phyloP scores from a whole-genome alignment of 1,140 invertebrate genomes.

The Drosophila prosaltans region DNA sequence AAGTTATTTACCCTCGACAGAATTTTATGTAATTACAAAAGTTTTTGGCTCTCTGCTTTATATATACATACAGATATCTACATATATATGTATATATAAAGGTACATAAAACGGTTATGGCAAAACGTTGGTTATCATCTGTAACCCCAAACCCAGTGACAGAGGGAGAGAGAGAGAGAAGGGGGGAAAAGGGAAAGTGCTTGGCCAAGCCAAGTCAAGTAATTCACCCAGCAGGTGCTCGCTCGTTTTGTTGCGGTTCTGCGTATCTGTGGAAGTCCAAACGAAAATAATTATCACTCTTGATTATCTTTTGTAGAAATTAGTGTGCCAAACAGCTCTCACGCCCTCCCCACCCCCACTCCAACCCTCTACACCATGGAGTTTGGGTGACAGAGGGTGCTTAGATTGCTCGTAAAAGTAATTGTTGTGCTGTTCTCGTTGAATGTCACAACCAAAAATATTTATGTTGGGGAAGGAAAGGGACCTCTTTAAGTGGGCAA shows the following conservation, averaged over 20 bases:
- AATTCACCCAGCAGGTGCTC: constrained; percentile 80
- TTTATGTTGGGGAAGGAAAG: constrained; percentile 47
- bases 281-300: constrained; percentile 81
- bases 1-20: constrained; percentile 77
- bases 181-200: constrained; percentile 14
- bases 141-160: constrained; percentile 41
- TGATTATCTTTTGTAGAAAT: constrained; percentile 80
- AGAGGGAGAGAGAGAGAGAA: background rate
- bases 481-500: constrained; percentile 56
- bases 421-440: constrained; percentile 76
- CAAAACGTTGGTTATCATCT: constrained; percentile 74
- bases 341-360: background rate
- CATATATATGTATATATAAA: constrained; percentile 26
- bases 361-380: no score
- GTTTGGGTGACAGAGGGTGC: no score
- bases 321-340: constrained; percentile 51
- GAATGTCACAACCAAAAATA: constrained; percentile 48
- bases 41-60: constrained; percentile 61
- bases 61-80: constrained; percentile 19
- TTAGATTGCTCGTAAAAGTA: constrained; percentile 69
- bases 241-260: constrained; percentile 40
- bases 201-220: constrained; percentile 58
- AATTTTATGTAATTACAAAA: constrained; percentile 80
- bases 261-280: constrained; percentile 71
- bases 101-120: constrained; percentile 72